A percentile compares a stretch with the other conserved stretches of the same genome.
These are phyloP conservation scores for Heliconius erato DNA, from an alignment of 2,888 invertebrate genomes.

Conservation along the genomic window DNA sequence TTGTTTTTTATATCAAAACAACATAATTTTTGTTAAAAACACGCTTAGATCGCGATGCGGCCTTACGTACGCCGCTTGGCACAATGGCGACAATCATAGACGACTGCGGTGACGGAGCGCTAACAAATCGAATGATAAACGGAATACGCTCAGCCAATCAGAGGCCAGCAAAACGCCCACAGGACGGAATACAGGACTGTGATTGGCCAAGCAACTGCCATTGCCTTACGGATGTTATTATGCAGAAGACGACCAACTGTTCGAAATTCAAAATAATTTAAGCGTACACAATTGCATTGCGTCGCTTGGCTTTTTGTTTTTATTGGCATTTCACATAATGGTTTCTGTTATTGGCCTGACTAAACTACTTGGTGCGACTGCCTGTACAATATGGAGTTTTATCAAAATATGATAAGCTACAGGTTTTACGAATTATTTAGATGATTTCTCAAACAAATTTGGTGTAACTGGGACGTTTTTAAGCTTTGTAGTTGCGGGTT, in stretches of 20 bases:
- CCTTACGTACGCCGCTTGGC: constrained; percentile 70
- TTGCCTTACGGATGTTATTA: constrained; percentile 85
- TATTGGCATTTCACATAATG: constrained; percentile 27
- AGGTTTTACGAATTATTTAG: not conserved
- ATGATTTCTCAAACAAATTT: not conserved
- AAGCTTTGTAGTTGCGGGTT: not conserved
- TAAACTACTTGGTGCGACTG: constrained; percentile 13
- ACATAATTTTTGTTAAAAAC: constrained; percentile 62
- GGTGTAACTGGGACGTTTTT: not conserved
- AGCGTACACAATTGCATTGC: constrained; percentile 70
- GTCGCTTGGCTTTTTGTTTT: constrained; percentile 31
- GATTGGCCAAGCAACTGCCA: constrained; percentile 85
- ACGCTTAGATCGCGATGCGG: constrained; percentile 67
- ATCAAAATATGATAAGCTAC: constrained; percentile 28
- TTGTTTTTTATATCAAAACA: constrained; percentile 55
- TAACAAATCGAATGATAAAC: constrained; percentile 84
- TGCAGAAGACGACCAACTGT: constrained; percentile 84
- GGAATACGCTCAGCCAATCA: constrained; percentile 75
- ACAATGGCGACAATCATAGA: constrained; percentile 85
- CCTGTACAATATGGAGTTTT: not conserved
- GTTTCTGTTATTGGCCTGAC: constrained; percentile 27
- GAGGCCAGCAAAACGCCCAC: constrained; percentile 78
- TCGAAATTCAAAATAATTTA: constrained; percentile 80
- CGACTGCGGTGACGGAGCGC: constrained; percentile 81
- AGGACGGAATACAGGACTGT: constrained; percentile 71